Evolutionary conservation across 2,888 invertebrate species (phyloP).

Genomic region (Hetaerina titia): DNA sequence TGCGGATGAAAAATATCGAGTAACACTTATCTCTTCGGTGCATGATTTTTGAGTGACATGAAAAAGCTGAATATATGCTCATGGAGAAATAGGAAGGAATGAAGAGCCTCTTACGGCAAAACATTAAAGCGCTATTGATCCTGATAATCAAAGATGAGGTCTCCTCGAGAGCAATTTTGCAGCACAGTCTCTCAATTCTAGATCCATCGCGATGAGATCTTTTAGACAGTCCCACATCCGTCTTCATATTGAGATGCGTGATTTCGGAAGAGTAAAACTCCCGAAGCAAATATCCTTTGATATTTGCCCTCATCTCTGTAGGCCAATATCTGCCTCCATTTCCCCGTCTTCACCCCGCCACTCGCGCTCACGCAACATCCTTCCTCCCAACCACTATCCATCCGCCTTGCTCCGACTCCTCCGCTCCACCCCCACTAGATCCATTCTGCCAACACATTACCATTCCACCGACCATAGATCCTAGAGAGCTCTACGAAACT

Average conservation of each 20-base stretch:
- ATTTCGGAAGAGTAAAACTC: not conserved
- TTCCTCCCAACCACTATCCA: not conserved
- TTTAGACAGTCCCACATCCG: not conserved
- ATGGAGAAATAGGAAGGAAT: not conserved
- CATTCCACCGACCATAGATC: not conserved
- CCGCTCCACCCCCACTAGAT: not conserved
- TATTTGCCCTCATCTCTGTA: not conserved
- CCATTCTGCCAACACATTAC: not conserved
- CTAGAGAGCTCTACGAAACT: not conserved
- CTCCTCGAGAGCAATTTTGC: not conserved
- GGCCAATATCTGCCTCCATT: constrained; percentile 13
- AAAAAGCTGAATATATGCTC: not conserved
- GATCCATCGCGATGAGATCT: not conserved
- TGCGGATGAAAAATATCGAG: too few species aligned
- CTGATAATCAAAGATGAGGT: not conserved
- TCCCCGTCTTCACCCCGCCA: not conserved
- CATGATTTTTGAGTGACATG: too few species aligned
- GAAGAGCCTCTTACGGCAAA: not conserved
- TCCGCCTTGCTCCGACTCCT: not conserved
- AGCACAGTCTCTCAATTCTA: not conserved
- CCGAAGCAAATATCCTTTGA: constrained; percentile 18
- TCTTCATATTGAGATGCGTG: not conserved
- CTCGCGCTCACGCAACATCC: not conserved
- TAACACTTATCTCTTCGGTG: too few species aligned
- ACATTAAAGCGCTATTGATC: not conserved